Percentiles rank a stretch among this genome's conserved stretches.
Conservation (phyloP, 2,113 vertebrate genomes). For the Rhynchomys soricoides region DNA sequence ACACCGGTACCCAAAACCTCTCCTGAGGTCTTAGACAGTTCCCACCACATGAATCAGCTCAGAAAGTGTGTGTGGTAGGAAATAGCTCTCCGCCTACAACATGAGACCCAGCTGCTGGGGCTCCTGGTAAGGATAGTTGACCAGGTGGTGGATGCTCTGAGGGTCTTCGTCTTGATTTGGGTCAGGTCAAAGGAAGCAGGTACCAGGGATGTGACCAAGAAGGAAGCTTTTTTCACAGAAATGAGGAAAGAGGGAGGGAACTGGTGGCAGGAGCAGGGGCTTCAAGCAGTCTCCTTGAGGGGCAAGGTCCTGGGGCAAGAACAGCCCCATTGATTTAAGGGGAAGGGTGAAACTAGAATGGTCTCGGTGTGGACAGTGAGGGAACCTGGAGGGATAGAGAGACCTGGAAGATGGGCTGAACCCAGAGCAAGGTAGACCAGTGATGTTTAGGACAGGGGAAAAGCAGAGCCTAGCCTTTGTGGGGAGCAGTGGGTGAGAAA, state of each 20-base stretch:
- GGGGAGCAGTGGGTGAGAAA: rapidly evolving
- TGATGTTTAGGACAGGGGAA: neutral
- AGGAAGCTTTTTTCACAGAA: neutral
- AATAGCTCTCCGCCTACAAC: neutral
- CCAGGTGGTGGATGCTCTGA: neutral
- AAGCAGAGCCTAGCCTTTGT: neutral
- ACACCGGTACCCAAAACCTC: neutral
- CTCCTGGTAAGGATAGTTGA: neutral
- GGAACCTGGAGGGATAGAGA: neutral
- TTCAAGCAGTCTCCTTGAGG: neutral
- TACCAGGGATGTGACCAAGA: neutral
- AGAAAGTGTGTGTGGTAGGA: neutral
- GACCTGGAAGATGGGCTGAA: neutral
- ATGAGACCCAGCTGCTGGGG: neutral
- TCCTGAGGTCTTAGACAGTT: no score
- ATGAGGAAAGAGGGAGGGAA: neutral
- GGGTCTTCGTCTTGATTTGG: neutral
- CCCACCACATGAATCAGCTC: neutral
- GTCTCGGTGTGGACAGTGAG: neutral
- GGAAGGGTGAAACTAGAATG: neutral
- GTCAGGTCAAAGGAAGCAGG: neutral
- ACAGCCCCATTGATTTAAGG: neutral
- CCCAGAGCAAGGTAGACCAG: neutral
- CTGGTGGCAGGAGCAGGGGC: neutral
- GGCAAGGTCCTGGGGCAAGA: neutral